Evolutionary conservation across 2,797 vertebrate species (phyloP).

Genomic region (Sphenodon punctatus): DNA sequence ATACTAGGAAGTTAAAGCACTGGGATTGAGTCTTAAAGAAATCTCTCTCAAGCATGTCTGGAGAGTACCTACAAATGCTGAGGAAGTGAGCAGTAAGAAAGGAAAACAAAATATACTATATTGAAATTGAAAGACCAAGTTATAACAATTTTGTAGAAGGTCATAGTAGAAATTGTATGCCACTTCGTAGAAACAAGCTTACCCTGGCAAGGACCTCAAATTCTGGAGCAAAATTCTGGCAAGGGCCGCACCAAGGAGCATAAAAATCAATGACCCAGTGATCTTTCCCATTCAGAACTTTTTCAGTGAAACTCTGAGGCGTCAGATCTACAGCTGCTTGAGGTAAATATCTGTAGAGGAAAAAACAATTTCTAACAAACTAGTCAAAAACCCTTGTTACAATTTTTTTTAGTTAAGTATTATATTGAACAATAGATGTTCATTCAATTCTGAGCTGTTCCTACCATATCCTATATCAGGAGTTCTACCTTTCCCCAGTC

Average conservation of each 20-base stretch:
- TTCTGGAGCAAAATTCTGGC: constrained; percentile 93
- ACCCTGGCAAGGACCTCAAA: constrained; percentile 93
- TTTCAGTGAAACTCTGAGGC: constrained; percentile 86
- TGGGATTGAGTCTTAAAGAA: neutral
- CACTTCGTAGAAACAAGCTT: no score
- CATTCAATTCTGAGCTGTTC: no score
- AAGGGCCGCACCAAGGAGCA: constrained; percentile 96
- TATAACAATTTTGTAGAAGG: no score
- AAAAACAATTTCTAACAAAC: no score
- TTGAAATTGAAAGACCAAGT: no score
- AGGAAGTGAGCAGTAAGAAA: neutral
- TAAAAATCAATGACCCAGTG: constrained; percentile 97
- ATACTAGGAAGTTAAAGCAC: neutral
- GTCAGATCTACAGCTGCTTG: constrained; percentile 85
- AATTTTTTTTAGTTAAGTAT: no score
- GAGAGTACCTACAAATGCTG: neutral
- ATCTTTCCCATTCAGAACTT: constrained; percentile 85
- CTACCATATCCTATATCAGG: no score
- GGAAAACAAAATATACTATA: neutral
- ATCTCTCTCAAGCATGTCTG: no score
- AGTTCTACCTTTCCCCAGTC: no score
- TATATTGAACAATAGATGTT: no score
- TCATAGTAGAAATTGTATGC: no score
- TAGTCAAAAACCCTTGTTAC: no score
- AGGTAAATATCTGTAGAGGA: constrained; percentile 85